A percentile compares a stretch with the other conserved stretches of the same genome.
phyloP scores from a whole-genome alignment of 2,888 invertebrate species.

The Gymnoscelis rufifasciata region DNA sequence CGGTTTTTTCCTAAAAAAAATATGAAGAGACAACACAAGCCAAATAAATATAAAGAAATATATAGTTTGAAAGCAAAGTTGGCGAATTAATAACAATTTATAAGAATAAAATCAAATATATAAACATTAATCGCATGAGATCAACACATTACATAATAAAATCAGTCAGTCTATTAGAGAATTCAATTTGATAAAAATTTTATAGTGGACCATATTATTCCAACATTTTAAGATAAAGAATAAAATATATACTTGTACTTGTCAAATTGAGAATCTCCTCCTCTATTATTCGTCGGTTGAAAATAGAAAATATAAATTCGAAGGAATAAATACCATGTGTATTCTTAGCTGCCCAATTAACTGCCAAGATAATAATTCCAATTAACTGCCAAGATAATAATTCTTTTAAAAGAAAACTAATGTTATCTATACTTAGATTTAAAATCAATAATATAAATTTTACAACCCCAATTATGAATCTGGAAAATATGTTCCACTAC shows the following conservation, averaged over 20 bases:
- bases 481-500: conserved; percentile 25
- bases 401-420: neutral
- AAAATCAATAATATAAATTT: neutral
- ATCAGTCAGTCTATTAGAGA: conserved; percentile 55
- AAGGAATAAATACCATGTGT: too few species aligned
- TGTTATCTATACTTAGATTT: neutral
- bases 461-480: neutral
- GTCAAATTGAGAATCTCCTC: too few species aligned
- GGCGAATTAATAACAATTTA: neutral
- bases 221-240: neutral
- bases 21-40: too few species aligned
- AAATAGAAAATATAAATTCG: too few species aligned
- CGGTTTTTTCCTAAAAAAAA: too few species aligned
- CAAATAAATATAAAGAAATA: too few species aligned
- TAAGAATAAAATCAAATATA: conserved; percentile 9
- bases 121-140: conserved; percentile 47
- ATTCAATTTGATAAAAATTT: conserved; percentile 21
- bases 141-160: conserved; percentile 34
- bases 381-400: too few species aligned
- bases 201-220: conserved; percentile 20
- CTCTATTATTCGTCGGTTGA: too few species aligned
- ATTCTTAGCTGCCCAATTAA: too few species aligned
- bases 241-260: neutral
- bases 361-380: too few species aligned
- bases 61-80: too few species aligned